phyloP scores from a whole-genome alignment of 2,888 invertebrate species.

The Acanthosoma haemorrhoidale region DNA sequence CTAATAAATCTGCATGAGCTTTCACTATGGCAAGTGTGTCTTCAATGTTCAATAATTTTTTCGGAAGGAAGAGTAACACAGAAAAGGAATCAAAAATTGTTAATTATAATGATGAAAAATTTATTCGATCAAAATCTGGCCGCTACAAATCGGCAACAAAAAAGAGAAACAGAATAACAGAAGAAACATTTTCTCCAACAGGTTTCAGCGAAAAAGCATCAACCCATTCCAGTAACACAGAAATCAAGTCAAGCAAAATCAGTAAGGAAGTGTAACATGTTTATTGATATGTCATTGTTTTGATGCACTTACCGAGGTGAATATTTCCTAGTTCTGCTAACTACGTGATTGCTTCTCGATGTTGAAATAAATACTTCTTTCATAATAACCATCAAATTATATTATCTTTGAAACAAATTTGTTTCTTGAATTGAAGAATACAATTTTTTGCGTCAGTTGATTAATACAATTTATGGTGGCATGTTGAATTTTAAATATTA shows the following conservation, averaged over 20 bases:
- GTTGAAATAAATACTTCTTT: too few relatives aligned
- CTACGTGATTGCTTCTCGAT: too few relatives aligned
- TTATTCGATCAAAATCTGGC: slow-evolving; percentile 34
- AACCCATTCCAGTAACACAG: neutral
- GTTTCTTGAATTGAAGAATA: too few relatives aligned
- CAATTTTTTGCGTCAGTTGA: too few relatives aligned
- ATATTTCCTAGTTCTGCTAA: neutral
- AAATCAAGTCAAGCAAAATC: neutral
- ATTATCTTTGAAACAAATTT: too few relatives aligned
- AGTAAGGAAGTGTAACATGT: neutral
- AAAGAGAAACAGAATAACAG: slow-evolving; percentile 30
- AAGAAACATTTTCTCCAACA: slow-evolving; percentile 31
- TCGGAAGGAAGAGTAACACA: slow-evolving; percentile 24
- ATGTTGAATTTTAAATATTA: too few relatives aligned
- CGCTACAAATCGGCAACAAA: slow-evolving; percentile 33
- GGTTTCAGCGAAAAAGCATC: neutral
- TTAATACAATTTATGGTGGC: too few relatives aligned
- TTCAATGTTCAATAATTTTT: slow-evolving; percentile 33
- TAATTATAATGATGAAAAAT: slow-evolving; percentile 17
- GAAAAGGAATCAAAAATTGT: slow-evolving; percentile 18
- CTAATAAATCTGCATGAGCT: neutral
- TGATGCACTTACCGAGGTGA: neutral
- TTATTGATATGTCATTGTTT: neutral
- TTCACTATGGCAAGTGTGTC: slow-evolving; percentile 8
- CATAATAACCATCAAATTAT: too few relatives aligned